Base-by-base conservation (phyloP, 2,888 invertebrate genomes). In the Lymantria monacha region DNA sequence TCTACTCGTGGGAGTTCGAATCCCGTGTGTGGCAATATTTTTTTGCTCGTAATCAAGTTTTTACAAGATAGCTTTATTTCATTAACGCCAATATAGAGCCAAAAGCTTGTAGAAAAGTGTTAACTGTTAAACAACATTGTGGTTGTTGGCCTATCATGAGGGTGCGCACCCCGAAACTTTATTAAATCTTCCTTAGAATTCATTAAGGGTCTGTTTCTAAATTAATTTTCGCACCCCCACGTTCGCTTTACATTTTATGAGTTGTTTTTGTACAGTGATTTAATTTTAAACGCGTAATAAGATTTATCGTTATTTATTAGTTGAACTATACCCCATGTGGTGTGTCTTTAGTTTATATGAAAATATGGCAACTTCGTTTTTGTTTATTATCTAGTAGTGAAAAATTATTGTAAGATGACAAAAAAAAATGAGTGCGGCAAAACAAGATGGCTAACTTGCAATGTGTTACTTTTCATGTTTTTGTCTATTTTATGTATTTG, bases 141-240 rank as follows among this genome's bases (percentile, higher is more conserved):
- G 69, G 69, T 75, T 70, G 72, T 70, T 66, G 55, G 70, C 69
- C 71, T 69, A 72, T 68, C 70, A 63, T 57, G 66, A 69, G 72
- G 70, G 69, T 65, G 63, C 69, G 66, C 59, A 63, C 66, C 63
- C 72, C 57, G 67, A 63, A 66, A 66, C 72, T 78, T 83, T 84
- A 84, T 83, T 85, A 83, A 84, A 80, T 79, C 77, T 79, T 77
- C 73, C 76, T 77, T 70, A 76, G 79, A 83, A 84, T 84, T 82
- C 83, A 85, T 84, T 85, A 84, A 70, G 69, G 63, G 63, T 66
- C 63, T 64, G 76, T 74, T 69, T 66, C 76, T 76, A 81, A 84
- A 85, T 85, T 84, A 82, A 84, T 83, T 83, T 33, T 80, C 66
- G 70, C 79, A 72, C 81, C 79, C 79, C 75, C 67, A 68, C 63